A percentile compares a stretch with the other conserved stretches of the same genome.
Conservation (phyloP, 2,797 vertebrate species). For the Coregonus ussuriensis region DNA sequence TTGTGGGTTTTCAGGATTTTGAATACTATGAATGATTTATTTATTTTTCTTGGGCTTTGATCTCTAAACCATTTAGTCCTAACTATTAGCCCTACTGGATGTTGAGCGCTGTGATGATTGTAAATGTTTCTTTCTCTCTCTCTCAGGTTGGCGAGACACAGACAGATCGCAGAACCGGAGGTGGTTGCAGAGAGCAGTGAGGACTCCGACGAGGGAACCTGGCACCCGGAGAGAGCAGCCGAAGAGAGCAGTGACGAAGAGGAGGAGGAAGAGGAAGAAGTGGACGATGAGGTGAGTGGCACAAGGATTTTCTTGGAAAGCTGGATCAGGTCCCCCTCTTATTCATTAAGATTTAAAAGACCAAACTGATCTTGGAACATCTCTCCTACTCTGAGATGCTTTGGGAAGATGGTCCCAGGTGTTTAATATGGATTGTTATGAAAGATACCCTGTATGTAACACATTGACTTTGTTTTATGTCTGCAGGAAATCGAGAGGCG, state of each 20-base stretch:
- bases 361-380: too few species aligned
- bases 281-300: conserved; percentile 89
- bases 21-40: background rate
- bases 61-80: background rate
- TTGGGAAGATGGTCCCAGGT: too few species aligned
- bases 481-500: too few species aligned
- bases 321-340: background rate
- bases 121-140: background rate
- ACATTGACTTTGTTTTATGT: too few species aligned
- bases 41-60: too few species aligned
- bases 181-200: conserved; percentile 92
- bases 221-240: conserved; percentile 84
- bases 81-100: background rate
- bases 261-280: conserved; percentile 89
- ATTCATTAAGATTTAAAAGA: too few species aligned
- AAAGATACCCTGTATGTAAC: too few species aligned
- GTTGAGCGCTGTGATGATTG: background rate
- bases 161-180: conserved; percentile 95
- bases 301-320: background rate
- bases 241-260: conserved; percentile 92
- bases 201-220: conserved; percentile 93
- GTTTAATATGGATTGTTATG: too few species aligned
- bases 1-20: background rate
- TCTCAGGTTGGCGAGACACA: conserved; percentile 87
- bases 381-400: too few species aligned